Evolutionary conservation across 1,140 invertebrate species (phyloP).

Genomic region (Drosophila seguyi): DNA sequence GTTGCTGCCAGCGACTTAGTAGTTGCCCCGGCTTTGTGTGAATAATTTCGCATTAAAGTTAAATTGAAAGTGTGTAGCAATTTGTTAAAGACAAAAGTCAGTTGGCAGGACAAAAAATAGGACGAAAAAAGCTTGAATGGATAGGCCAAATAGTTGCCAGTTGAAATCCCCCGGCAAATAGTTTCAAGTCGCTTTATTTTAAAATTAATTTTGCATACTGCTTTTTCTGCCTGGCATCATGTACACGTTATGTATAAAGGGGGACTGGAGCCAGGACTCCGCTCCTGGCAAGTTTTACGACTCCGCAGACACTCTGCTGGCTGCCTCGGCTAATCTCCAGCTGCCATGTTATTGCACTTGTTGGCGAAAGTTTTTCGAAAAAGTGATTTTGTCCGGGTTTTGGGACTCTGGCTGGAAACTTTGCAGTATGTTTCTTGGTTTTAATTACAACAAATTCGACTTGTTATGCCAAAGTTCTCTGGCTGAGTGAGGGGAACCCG

Average conservation of each 20-base stretch:
- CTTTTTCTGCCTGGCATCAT: constrained; percentile 7
- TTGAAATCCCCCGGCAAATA: constrained; percentile 63
- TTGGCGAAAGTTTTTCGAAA: constrained; percentile 79
- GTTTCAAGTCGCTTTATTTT: constrained; percentile 69
- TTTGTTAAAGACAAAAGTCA: constrained; percentile 80
- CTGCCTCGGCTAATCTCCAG: constrained; percentile 77
- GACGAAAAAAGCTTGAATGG: constrained; percentile 5
- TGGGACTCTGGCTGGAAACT: constrained; percentile 44
- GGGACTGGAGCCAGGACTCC: neutral
- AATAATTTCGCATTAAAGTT: constrained; percentile 82
- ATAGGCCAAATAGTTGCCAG: constrained; percentile 57
- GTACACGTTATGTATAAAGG: constrained; percentile 33
- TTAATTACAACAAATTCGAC: constrained; percentile 82
- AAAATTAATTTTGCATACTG: constrained; percentile 78
- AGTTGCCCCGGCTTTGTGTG: constrained; percentile 39
- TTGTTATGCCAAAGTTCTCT: constrained; percentile 72
- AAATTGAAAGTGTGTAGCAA: constrained; percentile 81
- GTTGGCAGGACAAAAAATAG: constrained; percentile 27
- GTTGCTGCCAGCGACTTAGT: constrained; percentile 50
- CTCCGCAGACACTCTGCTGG: constrained; percentile 56
- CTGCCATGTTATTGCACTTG: constrained; percentile 83
- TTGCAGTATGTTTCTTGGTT: constrained; percentile 76
- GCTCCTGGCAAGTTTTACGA: constrained; percentile 67
- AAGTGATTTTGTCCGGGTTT: constrained; percentile 75
- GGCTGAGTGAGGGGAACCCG: neutral